These are phyloP conservation scores for Scotopteryx bipunctaria DNA, from an alignment of 2,888 invertebrate genomes.

Conservation along the genomic window DNA sequence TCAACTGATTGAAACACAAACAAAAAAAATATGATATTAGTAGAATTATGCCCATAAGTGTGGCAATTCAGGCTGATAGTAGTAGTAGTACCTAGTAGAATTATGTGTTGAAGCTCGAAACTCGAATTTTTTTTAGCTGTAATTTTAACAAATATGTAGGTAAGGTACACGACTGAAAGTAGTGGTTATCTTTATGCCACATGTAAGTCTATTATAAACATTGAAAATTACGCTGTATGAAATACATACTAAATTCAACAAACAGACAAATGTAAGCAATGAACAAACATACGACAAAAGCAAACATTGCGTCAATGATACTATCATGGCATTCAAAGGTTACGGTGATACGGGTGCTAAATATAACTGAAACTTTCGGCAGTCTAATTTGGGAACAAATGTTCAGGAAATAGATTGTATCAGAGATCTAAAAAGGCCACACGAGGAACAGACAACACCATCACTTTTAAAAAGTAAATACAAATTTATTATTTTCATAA, in stretches of 20 bases:
- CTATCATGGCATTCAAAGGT: conserved; percentile 32
- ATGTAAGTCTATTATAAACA: too few species aligned
- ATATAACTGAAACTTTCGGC: conserved; percentile 32
- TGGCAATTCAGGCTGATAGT: too few species aligned
- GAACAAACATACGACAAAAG: conserved; percentile 22
- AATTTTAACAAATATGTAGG: too few species aligned
- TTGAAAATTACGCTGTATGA: too few species aligned
- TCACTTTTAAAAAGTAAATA: background rate
- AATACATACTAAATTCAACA: conserved; percentile 28
- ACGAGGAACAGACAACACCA: background rate
- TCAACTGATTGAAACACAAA: too few species aligned
- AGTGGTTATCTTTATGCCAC: too few species aligned
- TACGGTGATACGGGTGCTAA: conserved; percentile 35
- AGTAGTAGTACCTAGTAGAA: too few species aligned
- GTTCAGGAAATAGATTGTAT: conserved; percentile 18
- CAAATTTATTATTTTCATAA: background rate
- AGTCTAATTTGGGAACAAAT: conserved; percentile 17
- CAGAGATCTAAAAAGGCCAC: conserved; percentile 3
- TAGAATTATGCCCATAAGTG: too few species aligned
- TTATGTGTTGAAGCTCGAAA: too few species aligned
- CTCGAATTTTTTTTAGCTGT: too few species aligned
- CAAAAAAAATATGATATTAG: too few species aligned
- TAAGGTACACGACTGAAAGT: too few species aligned
- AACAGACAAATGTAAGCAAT: conserved; percentile 21
- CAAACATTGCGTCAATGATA: conserved; percentile 36